These are phyloP conservation scores for Polyploca ridens DNA, from an alignment of 2,888 invertebrate species.

Conservation along the genomic window DNA sequence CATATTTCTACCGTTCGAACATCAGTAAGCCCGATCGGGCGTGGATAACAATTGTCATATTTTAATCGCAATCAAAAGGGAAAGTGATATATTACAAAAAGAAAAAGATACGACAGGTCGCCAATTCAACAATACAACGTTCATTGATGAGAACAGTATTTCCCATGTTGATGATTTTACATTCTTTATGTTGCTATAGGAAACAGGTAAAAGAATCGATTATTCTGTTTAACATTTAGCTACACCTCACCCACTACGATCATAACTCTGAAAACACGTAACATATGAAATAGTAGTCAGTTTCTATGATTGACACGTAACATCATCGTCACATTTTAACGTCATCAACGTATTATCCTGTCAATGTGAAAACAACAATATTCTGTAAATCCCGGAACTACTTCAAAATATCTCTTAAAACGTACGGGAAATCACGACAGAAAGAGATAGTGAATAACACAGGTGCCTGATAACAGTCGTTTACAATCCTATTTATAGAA, in stretches of 20 bases:
- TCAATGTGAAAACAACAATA: not conserved
- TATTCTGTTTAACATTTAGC: not conserved
- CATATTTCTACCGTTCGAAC: too few species aligned
- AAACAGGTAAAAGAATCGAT: not conserved
- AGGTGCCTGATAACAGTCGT: not conserved
- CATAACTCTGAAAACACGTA: not conserved
- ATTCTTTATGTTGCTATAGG: not conserved
- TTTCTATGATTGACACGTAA: too few species aligned
- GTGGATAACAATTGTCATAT: too few species aligned
- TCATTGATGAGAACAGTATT: too few species aligned
- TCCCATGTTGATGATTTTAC: too few species aligned
- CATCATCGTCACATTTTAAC: too few species aligned
- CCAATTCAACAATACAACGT: too few species aligned
- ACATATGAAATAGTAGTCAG: not conserved
- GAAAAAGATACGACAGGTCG: too few species aligned
- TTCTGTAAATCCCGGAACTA: not conserved
- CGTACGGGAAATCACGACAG: not conserved
- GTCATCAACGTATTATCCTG: not conserved
- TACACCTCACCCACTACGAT: not conserved
- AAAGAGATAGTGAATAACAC: not conserved
- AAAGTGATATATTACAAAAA: too few species aligned
- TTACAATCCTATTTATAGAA: not conserved
- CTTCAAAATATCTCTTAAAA: not conserved
- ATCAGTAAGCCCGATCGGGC: too few species aligned
- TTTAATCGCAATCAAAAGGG: too few species aligned